Conservation (phyloP, 2,888 invertebrate genomes). For the Epistrophe grossulariae region DNA sequence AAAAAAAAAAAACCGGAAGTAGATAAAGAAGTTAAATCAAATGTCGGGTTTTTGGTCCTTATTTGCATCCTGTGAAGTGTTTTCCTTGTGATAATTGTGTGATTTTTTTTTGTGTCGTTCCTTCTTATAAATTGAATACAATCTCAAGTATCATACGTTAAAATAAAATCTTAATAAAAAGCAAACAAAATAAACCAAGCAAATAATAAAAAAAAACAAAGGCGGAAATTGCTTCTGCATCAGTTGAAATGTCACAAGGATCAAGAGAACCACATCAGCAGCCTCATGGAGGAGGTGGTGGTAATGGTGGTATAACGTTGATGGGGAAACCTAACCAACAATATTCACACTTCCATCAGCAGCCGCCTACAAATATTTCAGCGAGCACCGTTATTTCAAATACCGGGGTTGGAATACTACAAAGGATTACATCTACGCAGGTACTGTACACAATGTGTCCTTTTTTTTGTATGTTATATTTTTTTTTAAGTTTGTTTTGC, state of each 20-base stretch:
- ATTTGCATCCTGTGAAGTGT: conserved; percentile 10
- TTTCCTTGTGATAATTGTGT: conserved; percentile 12
- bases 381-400: conserved; percentile 52
- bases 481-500: conserved; percentile 27
- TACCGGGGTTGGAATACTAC: conserved; percentile 71
- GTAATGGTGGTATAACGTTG: conserved; percentile 46
- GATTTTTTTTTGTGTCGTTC: neutral
- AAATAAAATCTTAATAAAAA: conserved; percentile 32
- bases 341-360: conserved; percentile 57
- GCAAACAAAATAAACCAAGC: conserved; percentile 9
- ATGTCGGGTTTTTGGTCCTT: conserved; percentile 7
- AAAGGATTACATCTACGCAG: conserved; percentile 75
- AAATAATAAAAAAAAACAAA: conserved; percentile 33
- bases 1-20: neutral
- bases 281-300: conserved; percentile 29
- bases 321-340: conserved; percentile 62
- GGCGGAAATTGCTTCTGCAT: conserved; percentile 47
- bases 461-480: neutral
- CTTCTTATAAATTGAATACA: neutral
- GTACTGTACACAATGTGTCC: conserved; percentile 47
- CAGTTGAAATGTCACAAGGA: conserved; percentile 72
- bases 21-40: conserved; percentile 5
- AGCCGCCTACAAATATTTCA: conserved; percentile 58
- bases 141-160: conserved; percentile 39
- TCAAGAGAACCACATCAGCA: conserved; percentile 53